Evolutionary conservation across 2,888 invertebrate species (phyloP).

Genomic region (Rhamnusium bicolor): DNA sequence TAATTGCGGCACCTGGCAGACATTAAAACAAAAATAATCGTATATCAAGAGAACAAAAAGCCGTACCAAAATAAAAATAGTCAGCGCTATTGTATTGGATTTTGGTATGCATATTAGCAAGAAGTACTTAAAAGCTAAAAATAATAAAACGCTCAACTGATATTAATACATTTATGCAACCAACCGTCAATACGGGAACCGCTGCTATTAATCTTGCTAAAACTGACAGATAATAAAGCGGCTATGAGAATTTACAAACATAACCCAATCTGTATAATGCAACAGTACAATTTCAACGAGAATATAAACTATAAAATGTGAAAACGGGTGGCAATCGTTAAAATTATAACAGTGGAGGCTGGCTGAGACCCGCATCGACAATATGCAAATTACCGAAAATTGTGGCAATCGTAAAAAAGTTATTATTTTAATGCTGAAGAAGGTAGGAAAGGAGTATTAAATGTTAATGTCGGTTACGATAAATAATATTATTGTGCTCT

Average conservation of each 20-base stretch:
- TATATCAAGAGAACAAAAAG: conserved; percentile 23
- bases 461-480: conserved; percentile 51
- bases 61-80: conserved; percentile 20
- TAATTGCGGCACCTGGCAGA: conserved; percentile 27
- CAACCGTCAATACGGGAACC: conserved; percentile 55
- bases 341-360: conserved; percentile 60
- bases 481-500: conserved; percentile 40
- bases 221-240: conserved; percentile 67
- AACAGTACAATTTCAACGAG: conserved; percentile 65
- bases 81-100: conserved; percentile 18
- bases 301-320: conserved; percentile 65
- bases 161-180: conserved; percentile 59
- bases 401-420: conserved; percentile 66
- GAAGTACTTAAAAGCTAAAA: conserved; percentile 46
- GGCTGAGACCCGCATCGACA: conserved; percentile 62
- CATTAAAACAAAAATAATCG: conserved; percentile 19
- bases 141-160: conserved; percentile 55
- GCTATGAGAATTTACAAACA: conserved; percentile 66
- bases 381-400: conserved; percentile 66
- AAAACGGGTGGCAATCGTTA: conserved; percentile 65
- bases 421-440: conserved; percentile 61
- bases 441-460: conserved; percentile 48
- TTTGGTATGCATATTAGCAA: conserved; percentile 33
- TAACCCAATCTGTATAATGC: conserved; percentile 65
- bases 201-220: conserved; percentile 59